Evolutionary conservation across 1,140 invertebrate species (phyloP).

Genomic region (Phymorhynchus buccinoides): DNA sequence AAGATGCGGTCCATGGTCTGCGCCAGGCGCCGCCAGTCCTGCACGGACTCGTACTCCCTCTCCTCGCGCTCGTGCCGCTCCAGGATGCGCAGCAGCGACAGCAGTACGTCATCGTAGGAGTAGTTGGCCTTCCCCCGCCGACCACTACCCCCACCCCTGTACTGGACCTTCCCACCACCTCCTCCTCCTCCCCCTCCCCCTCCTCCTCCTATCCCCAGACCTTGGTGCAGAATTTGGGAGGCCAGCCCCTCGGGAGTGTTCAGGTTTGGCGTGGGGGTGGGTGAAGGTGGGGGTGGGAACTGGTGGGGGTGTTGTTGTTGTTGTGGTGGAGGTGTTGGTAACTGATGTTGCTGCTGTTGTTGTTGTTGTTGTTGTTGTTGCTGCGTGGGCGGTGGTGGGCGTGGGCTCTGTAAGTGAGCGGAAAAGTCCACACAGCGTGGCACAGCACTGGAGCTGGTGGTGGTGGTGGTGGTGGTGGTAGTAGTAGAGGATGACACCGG

Average conservation of each 20-base stretch:
- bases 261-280: slow-evolving; percentile 21
- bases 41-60: slow-evolving; percentile 68
- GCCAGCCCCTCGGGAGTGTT: slow-evolving; percentile 30
- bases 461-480: not conserved
- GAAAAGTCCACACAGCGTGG: not conserved
- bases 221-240: slow-evolving; percentile 36
- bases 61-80: slow-evolving; percentile 67
- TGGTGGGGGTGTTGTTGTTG: not conserved
- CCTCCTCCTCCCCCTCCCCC: not conserved
- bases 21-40: slow-evolving; percentile 77
- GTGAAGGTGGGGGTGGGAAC: not conserved
- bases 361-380: not conserved
- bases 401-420: not conserved
- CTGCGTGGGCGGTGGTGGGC: not conserved
- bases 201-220: slow-evolving; percentile 3
- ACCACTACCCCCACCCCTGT: not conserved
- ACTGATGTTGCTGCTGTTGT: slow-evolving; percentile 3
- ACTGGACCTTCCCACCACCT: not conserved
- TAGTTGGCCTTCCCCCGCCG: slow-evolving; percentile 37
- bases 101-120: slow-evolving; percentile 66
- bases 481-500: not conserved
- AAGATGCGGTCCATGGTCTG: slow-evolving; percentile 77
- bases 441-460: not conserved
- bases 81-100: slow-evolving; percentile 63
- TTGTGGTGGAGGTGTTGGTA: not conserved